These are phyloP conservation scores for Macrotis lagotis DNA, from an alignment of 2,113 vertebrate genomes.

Conservation along the genomic window DNA sequence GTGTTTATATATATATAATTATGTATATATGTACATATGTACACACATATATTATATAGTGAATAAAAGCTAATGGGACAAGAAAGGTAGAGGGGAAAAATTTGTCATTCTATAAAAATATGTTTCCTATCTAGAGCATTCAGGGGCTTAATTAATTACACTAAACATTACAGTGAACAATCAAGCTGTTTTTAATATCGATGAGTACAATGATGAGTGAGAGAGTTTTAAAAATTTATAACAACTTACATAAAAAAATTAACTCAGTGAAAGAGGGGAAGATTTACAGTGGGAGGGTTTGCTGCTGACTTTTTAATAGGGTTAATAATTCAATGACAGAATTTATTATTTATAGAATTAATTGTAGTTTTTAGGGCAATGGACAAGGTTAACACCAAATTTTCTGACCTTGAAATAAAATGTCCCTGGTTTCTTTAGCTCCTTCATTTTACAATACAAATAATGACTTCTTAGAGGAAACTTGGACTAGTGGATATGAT, in stretches of 20 bases:
- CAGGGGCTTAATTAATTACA: neutral
- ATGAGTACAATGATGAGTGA: neutral
- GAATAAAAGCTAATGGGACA: conserved; percentile 18
- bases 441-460: neutral
- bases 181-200: neutral
- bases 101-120: neutral
- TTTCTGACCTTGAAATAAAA: neutral
- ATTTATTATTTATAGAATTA: conserved; percentile 38
- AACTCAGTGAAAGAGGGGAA: neutral
- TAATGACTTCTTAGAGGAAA: neutral
- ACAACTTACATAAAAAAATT: neutral
- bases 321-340: neutral
- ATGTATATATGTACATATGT: too few species aligned
- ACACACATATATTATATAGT: neutral
- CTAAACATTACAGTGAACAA: neutral
- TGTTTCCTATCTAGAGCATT: neutral
- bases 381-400: neutral
- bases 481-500: neutral
- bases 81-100: neutral
- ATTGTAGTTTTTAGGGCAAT: neutral
- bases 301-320: neutral
- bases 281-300: neutral
- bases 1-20: too few species aligned
- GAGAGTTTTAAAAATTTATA: conserved; percentile 9
- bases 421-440: neutral